phyloP scores from a whole-genome alignment of 2,113 vertebrate genomes.

The Hippolais icterina region DNA sequence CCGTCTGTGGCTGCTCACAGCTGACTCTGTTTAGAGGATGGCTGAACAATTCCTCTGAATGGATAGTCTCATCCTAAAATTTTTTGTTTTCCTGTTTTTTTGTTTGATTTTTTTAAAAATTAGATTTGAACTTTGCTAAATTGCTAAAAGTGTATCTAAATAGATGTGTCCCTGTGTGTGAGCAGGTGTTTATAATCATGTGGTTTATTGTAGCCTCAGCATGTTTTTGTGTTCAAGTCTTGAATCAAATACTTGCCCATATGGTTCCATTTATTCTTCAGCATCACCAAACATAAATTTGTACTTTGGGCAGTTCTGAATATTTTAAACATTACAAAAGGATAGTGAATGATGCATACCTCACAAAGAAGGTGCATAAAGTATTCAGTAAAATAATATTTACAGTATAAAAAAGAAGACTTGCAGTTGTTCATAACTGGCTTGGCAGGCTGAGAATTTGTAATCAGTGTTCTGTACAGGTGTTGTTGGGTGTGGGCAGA shows the following conservation, averaged over 20 bases:
- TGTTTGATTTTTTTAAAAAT: accelerated
- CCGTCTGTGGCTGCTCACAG: background rate
- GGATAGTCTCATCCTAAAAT: background rate
- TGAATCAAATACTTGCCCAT: no score
- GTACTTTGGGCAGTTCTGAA: background rate
- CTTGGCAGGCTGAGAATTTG: background rate
- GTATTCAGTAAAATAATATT: background rate
- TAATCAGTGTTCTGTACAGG: background rate
- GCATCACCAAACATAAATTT: background rate
- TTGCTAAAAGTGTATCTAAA: background rate
- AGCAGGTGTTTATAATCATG: background rate
- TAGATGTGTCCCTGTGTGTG: no score
- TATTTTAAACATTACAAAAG: background rate
- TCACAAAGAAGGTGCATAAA: background rate
- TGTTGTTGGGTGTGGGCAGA: background rate
- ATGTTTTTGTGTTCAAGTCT: background rate
- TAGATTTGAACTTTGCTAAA: background rate
- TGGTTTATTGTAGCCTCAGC: background rate
- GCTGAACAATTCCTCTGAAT: background rate
- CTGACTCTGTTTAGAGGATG: background rate
- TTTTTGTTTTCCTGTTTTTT: background rate
- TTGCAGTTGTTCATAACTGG: background rate
- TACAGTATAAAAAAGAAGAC: background rate
- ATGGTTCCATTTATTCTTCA: background rate
- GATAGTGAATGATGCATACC: background rate